Percentiles rank a stretch among this genome's conserved stretches.
Evolutionary conservation across 2,888 invertebrate genomes (phyloP).

Genomic region (Sabellastarte sp.): DNA sequence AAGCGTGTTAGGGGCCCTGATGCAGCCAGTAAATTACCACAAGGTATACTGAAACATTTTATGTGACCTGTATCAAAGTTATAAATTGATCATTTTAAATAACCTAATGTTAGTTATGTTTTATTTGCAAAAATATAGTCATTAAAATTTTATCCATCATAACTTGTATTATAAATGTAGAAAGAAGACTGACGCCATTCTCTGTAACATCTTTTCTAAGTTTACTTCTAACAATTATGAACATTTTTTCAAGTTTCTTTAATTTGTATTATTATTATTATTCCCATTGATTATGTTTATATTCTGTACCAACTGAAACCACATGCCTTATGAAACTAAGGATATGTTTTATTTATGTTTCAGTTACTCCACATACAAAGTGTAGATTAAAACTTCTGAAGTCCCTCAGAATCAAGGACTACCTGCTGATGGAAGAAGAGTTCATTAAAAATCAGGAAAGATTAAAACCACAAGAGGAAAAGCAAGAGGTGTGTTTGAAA

Average conservation of each 20-base stretch:
- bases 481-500: slow-evolving; percentile 84
- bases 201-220: too few species aligned
- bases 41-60: slow-evolving; percentile 61
- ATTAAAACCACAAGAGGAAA: slow-evolving; percentile 97
- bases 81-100: background rate
- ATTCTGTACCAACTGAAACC: too few species aligned
- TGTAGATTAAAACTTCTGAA: slow-evolving; percentile 93
- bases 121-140: too few species aligned
- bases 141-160: too few species aligned
- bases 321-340: too few species aligned
- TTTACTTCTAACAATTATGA: too few species aligned
- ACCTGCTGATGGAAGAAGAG: slow-evolving; percentile 97
- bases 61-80: background rate
- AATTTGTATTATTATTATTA: too few species aligned
- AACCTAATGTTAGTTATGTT: background rate
- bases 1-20: slow-evolving; percentile 98
- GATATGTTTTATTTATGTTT: too few species aligned
- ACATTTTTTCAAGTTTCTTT: too few species aligned
- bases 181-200: too few species aligned
- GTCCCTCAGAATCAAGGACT: slow-evolving; percentile 97
- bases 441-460: slow-evolving; percentile 98
- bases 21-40: slow-evolving; percentile 94
- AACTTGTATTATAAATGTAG: too few species aligned
- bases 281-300: too few species aligned
- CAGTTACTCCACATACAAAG: slow-evolving; percentile 96